Base-by-base conservation (phyloP, 1,140 invertebrate genomes). In the Eupeodes corollae region DNA sequence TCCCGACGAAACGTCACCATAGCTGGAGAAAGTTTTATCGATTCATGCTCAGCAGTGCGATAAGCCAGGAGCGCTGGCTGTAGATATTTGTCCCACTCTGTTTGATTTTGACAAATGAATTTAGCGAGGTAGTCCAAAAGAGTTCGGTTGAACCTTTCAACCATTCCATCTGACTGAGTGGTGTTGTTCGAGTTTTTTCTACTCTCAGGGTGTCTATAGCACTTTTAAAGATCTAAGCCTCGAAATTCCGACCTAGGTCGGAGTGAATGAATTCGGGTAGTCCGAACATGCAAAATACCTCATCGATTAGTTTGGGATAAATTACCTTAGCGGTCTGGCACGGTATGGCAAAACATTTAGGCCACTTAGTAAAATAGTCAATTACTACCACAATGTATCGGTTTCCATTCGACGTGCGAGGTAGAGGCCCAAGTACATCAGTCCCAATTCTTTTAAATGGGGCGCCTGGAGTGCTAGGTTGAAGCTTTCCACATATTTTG, bases 301-400 rank as follows among this genome's bases (percentile, higher is more conserved):
- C n/a, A n/a, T n/a, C n/a, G n/a, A n/a, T n/a, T n/a, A n/a, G n/a
- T n/a, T n/a, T n/a, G n/a, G n/a, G n/a, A n/a, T n/a, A n/a, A 33
- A 5, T 64, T 67, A 11, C 58, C 31, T 41, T 38, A 0, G 65
- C 61, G 49, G 62, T 56, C 51, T 70, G 59, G 49, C 72, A 57
- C n/a, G 59, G 57, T 13, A 70, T 52, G 3, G 61, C 49, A 45
- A 58, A 61, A n/a, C 52, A 55, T 51, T 69, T 63, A 6, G 57
- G 48, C 55, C 58, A 72, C 48, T 67, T 73, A 13, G 56, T 70
- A 49, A 72, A 73, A 47, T 62, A 59, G 51, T 48, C 47, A n/a
- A n/a, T n/a, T n/a, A n/a, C n/a, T n/a, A n/a, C n/a, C n/a, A n/a
- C n/a, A n/a, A n/a, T n/a, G n/a, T n/a, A n/a, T n/a, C n/a, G n/a